A percentile compares a stretch with the other conserved stretches of the same genome.
phyloP scores from a whole-genome alignment of 2,797 vertebrate genomes.

The Premnoplex brunnescens region DNA sequence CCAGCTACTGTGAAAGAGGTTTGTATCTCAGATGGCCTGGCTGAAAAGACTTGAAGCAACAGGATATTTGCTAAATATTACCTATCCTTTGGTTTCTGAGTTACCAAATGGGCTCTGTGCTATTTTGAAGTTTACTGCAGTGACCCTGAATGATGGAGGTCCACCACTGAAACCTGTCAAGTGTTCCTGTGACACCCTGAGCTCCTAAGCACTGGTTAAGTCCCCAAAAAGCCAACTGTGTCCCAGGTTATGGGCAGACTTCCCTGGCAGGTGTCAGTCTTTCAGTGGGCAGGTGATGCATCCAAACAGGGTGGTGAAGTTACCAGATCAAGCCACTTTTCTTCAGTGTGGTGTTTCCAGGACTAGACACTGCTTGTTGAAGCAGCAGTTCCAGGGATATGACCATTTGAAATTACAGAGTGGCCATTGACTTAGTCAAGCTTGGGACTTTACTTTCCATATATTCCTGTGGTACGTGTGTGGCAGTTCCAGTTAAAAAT shows the following conservation, averaged over 20 bases:
- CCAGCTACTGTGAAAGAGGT: neutral
- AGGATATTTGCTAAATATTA: neutral
- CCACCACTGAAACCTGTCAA: neutral
- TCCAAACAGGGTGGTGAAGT: neutral
- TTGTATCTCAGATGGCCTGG: neutral
- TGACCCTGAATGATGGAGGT: neutral
- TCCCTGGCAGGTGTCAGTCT: neutral
- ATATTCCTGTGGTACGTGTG: accelerated
- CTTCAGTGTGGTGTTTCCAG: neutral
- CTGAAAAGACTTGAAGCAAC: neutral
- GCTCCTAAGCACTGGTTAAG: neutral
- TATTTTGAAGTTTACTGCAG: neutral
- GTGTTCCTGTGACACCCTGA: neutral
- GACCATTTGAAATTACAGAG: neutral
- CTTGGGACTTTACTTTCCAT: neutral
- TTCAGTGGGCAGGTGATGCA: neutral
- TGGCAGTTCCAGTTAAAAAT: neutral
- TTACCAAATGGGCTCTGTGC: neutral
- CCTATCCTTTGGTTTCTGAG: neutral
- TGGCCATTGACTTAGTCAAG: neutral
- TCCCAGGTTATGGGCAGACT: neutral
- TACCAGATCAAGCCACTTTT: neutral
- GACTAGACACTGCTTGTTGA: neutral
- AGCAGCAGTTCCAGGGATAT: neutral
- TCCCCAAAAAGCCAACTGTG: neutral